Conservation (phyloP, 2,797 vertebrate species). For the Meriones psammophilus region DNA sequence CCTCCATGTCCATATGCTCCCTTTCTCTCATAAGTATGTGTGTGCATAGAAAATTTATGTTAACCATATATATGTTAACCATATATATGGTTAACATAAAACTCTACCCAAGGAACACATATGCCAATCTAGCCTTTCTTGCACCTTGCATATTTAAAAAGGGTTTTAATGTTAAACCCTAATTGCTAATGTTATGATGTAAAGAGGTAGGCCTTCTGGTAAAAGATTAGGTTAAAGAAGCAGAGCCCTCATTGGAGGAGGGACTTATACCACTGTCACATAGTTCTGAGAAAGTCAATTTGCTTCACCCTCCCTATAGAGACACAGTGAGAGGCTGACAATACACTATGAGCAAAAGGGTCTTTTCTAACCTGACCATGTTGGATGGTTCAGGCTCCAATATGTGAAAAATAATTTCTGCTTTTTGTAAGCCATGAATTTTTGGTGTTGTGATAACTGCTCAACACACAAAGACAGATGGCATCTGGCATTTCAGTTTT, state of each 20-base stretch:
- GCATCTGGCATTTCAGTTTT: conserved; percentile 38
- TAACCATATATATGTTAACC: no score
- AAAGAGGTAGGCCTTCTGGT: not conserved
- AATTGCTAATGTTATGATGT: not conserved
- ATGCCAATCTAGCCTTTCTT: not conserved
- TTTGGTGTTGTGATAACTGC: not conserved
- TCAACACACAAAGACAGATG: not conserved
- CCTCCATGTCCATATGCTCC: not conserved
- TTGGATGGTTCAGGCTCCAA: not conserved
- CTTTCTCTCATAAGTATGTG: no score
- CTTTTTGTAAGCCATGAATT: not conserved
- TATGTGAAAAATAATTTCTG: not conserved
- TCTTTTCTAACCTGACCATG: not conserved
- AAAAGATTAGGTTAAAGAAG: not conserved
- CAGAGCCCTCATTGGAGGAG: not conserved
- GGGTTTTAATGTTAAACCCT: not conserved
- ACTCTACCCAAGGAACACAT: conserved; percentile 8
- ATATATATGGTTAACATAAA: not conserved
- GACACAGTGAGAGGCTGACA: not conserved
- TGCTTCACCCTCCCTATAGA: not conserved
- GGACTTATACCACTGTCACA: not conserved
- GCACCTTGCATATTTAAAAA: not conserved
- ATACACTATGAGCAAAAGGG: not conserved
- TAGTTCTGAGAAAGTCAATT: not conserved
- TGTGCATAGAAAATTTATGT: not conserved